Evolutionary conservation across 2,113 vertebrate species (phyloP).

Genomic region (Grantiella picta): DNA sequence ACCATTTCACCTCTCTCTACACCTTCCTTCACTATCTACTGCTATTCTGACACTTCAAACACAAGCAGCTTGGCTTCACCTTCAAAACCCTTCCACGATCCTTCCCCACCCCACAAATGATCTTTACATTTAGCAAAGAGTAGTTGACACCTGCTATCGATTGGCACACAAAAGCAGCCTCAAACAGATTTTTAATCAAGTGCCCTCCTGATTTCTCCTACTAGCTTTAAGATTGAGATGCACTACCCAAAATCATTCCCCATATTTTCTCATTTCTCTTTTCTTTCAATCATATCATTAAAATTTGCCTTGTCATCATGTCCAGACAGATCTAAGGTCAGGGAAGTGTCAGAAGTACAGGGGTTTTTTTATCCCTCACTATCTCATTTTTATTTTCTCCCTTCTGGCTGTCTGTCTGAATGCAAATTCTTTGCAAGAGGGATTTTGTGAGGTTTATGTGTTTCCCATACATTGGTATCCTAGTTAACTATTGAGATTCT

Average conservation of each 20-base stretch:
- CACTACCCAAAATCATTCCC: background rate
- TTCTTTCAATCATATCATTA: background rate
- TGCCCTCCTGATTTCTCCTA: background rate
- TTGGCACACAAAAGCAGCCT: background rate
- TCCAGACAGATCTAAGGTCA: background rate
- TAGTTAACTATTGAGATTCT: background rate
- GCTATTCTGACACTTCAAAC: conserved; percentile 30
- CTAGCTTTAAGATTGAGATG: background rate
- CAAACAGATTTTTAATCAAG: background rate
- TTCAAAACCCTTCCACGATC: background rate
- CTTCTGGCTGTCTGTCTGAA: background rate
- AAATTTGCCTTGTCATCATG: background rate
- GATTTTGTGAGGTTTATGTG: background rate
- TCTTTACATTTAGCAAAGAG: background rate
- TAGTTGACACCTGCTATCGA: background rate
- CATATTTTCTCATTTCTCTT: background rate
- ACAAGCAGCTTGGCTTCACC: conserved; percentile 3
- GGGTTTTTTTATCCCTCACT: background rate
- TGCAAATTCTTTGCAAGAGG: background rate
- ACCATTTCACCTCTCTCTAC: conserved; percentile 12
- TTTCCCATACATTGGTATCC: background rate
- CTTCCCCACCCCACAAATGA: conserved; percentile 1
- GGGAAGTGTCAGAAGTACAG: background rate
- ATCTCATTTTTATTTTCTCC: background rate
- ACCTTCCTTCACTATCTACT: background rate